A percentile compares a stretch with the other conserved stretches of the same genome.
Conservation (phyloP, 2,113 vertebrate species). For the Sinocyclocheilus anshuiensis region DNA sequence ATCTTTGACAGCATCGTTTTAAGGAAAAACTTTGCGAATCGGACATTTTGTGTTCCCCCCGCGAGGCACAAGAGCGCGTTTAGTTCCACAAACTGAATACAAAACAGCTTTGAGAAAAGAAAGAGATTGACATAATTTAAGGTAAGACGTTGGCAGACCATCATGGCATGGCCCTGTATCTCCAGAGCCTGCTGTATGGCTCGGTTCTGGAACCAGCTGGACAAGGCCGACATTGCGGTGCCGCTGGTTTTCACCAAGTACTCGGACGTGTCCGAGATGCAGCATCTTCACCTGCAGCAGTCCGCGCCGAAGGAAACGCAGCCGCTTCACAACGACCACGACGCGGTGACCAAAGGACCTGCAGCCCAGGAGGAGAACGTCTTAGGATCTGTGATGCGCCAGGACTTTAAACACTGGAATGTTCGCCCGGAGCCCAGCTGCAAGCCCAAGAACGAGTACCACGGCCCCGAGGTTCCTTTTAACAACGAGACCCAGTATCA, state of each 20-base stretch:
- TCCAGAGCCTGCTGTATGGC: slow-evolving; percentile 96
- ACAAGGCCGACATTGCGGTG: slow-evolving; percentile 95
- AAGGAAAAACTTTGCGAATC: slow-evolving; percentile 37
- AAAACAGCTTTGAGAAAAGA: not conserved
- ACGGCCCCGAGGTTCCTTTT: slow-evolving; percentile 88
- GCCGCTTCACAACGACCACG: slow-evolving; percentile 73
- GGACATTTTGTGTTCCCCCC: slow-evolving; percentile 63
- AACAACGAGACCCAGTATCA: slow-evolving; percentile 94
- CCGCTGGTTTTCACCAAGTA: slow-evolving; percentile 94
- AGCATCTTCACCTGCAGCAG: slow-evolving; percentile 76
- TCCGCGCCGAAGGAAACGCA: slow-evolving; percentile 77
- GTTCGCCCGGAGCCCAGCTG: slow-evolving; percentile 91
- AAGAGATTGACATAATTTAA: not conserved
- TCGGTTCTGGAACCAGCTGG: slow-evolving; percentile 96
- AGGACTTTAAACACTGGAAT: slow-evolving; percentile 93
- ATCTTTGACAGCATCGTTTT: slow-evolving; percentile 17
- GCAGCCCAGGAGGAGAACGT: slow-evolving; percentile 68
- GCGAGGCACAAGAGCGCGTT: not conserved
- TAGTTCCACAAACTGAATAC: slow-evolving; percentile 17
- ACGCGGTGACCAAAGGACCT: slow-evolving; percentile 69
- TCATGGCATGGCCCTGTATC: slow-evolving; percentile 98
- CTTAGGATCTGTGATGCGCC: slow-evolving; percentile 89
- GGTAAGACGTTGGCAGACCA: slow-evolving; percentile 27
- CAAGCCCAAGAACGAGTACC: slow-evolving; percentile 91
- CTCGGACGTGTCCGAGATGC: slow-evolving; percentile 88